These are phyloP conservation scores for Terrapene triunguis DNA, from an alignment of 2,113 vertebrate genomes.

Conservation along the genomic window DNA sequence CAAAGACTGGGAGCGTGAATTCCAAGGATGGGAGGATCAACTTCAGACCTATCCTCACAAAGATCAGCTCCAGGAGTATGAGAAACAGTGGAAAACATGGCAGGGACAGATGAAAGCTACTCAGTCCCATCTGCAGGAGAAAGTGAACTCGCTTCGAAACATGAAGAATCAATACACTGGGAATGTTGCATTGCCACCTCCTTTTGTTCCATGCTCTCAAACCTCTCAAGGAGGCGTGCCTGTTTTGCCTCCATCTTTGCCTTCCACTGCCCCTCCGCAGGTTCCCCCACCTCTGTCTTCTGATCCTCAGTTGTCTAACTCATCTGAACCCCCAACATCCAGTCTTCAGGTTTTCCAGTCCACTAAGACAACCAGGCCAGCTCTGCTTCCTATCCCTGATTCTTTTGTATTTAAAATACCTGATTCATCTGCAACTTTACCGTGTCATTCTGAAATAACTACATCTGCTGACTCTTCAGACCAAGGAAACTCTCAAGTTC, in stretches of 20 bases:
- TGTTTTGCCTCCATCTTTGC: conserved; percentile 76
- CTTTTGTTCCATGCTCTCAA: conserved; percentile 85
- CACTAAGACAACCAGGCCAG: conserved; percentile 78
- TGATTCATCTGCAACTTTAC: conserved; percentile 52
- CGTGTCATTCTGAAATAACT: conserved; percentile 76
- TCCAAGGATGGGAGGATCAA: conserved; percentile 93
- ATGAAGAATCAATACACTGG: conserved; percentile 90
- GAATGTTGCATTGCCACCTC: conserved; percentile 83
- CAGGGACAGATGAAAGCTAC: conserved; percentile 97
- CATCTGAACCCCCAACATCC: conserved; percentile 70
- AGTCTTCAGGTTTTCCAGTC: conserved; percentile 75
- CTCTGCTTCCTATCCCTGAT: conserved; percentile 80
- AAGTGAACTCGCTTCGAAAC: conserved; percentile 87
- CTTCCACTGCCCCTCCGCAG: conserved; percentile 75
- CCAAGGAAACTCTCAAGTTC: conserved; percentile 76
- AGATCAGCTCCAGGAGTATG: conserved; percentile 95
- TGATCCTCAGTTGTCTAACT: conserved; percentile 68
- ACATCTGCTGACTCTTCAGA: conserved; percentile 77
- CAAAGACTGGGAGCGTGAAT: conserved; percentile 94
- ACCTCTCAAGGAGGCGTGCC: conserved; percentile 66
- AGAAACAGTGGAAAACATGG: conserved; percentile 97
- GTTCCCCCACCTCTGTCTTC: conserved; percentile 78
- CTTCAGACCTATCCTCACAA: conserved; percentile 96
- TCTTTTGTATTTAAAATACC: conserved; percentile 75
- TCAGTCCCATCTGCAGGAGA: conserved; percentile 90